phyloP scores from a whole-genome alignment of 2,888 invertebrate genomes.

The Lepidocyrtinus sp. region DNA sequence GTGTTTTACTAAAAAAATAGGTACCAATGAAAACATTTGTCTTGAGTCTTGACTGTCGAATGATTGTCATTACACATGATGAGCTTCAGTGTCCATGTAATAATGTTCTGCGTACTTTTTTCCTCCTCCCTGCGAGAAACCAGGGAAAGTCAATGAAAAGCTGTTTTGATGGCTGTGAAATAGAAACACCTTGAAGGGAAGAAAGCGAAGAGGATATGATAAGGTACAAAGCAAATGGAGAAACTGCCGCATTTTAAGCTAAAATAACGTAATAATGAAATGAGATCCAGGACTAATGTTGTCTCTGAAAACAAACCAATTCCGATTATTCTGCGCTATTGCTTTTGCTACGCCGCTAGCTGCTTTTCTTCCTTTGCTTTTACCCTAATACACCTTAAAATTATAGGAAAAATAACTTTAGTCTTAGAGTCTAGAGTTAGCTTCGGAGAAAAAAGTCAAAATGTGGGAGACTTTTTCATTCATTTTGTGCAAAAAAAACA shows the following conservation, averaged over 20 bases:
- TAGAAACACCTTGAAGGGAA: constrained; percentile 56
- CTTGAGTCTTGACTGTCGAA: constrained; percentile 31
- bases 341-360: constrained; percentile 49
- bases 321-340: constrained; percentile 67
- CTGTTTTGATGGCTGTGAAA: constrained; percentile 58
- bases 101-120: constrained; percentile 13
- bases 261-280: constrained; percentile 66
- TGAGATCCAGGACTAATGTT: constrained; percentile 65
- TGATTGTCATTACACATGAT: constrained; percentile 25
- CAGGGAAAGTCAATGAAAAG: constrained; percentile 44
- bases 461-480: too few relatives aligned
- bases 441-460: too few relatives aligned
- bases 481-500: too few relatives aligned
- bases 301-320: constrained; percentile 70
- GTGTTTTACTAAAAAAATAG: too few relatives aligned
- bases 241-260: constrained; percentile 42
- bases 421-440: not conserved
- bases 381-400: not conserved
- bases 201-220: constrained; percentile 30
- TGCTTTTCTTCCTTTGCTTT: constrained; percentile 22
- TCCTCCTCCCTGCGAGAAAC: not conserved
- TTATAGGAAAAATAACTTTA: not conserved
- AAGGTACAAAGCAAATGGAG: not conserved
- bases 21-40: constrained; percentile 44
- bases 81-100: constrained; percentile 32